Evolutionary conservation across 2,888 invertebrate genomes (phyloP), one percentile per base, ranked within the genome.

Genomic region (Drosophila pseudotalamancana): DNA sequence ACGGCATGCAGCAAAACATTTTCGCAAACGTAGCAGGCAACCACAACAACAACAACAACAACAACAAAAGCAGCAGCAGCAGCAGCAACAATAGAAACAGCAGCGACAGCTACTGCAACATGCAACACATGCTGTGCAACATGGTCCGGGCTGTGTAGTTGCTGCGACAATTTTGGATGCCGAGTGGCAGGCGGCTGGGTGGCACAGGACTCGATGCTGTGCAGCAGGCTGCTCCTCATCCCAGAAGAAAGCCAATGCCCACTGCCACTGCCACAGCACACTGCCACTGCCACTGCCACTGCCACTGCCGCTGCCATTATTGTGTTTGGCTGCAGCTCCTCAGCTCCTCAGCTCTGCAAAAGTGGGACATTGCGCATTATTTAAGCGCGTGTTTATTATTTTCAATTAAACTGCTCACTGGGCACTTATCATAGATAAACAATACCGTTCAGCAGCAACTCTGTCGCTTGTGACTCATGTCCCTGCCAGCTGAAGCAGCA

Each of bases 91-190:
- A 19, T 45, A 54, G 37, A 42, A 49, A 35, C 31, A 46, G 56
- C 23, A 54, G 37, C 32, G 31, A 63, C 55, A 56, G 65, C 57
- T 59, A 62, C 80, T 69, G 73, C 85, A 85, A 82, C 85, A 82
- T 75, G 85, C 85, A 87, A 82, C 86, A 83, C 82, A 83, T 82
- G 87, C 87, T 85, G 87, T 66, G 87, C 83, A 76, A 87, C 87
- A 85, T 71, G 73, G 69, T 56, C 65, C 60, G 55, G 34, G 71
- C 62, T 72, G 57, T 69, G 62, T 39, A 55, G 59, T 56, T 66
- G 77, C 80, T 60, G 62, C 77, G 83, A 69, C 77, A 75, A 64
- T 68, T 66, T 72, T 46, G 51, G 59, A 56, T 59, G 59, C 39
- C 60, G 49, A 61, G 35, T 29, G 35, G 35, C 21, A 37, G 14